These are phyloP conservation scores for Osmerus eperlanus DNA, from an alignment of 2,113 vertebrate genomes.

Conservation along the genomic window DNA sequence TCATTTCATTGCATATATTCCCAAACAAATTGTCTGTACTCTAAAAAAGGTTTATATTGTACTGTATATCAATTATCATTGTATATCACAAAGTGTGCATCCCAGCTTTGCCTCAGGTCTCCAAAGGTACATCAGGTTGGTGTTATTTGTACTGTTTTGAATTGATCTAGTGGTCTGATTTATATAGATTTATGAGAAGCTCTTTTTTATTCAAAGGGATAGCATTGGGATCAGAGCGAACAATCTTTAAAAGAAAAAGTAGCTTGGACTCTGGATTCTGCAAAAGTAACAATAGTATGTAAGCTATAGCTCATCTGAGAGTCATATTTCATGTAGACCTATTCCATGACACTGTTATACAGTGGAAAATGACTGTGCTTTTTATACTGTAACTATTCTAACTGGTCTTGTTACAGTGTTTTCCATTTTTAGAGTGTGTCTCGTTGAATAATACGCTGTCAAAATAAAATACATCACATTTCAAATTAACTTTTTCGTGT, in stretches of 20 bases:
- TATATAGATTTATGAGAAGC: too few species aligned
- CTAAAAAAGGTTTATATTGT: too few species aligned
- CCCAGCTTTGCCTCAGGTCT: not conserved
- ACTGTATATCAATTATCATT: too few species aligned
- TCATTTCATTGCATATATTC: slow-evolving; percentile 47
- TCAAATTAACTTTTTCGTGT: not conserved
- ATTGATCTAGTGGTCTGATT: too few species aligned
- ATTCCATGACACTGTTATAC: slow-evolving; percentile 42
- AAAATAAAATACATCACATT: slow-evolving; percentile 46
- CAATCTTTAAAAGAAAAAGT: too few species aligned
- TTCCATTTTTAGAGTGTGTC: slow-evolving; percentile 42
- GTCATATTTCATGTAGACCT: too few species aligned
- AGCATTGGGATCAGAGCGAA: too few species aligned
- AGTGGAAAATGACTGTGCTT: slow-evolving; percentile 36
- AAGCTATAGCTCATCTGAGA: too few species aligned
- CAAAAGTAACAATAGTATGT: too few species aligned
- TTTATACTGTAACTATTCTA: slow-evolving; percentile 45
- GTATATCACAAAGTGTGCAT: not conserved
- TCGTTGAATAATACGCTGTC: slow-evolving; percentile 38
- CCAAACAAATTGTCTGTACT: slow-evolving; percentile 10
- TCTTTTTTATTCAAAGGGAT: too few species aligned
- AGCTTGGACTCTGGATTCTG: too few species aligned
- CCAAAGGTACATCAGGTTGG: not conserved
- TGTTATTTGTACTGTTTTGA: too few species aligned
- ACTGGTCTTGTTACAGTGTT: slow-evolving; percentile 39